phyloP scores from a whole-genome alignment of 2,888 invertebrate genomes.

The Dioctria linearis region DNA sequence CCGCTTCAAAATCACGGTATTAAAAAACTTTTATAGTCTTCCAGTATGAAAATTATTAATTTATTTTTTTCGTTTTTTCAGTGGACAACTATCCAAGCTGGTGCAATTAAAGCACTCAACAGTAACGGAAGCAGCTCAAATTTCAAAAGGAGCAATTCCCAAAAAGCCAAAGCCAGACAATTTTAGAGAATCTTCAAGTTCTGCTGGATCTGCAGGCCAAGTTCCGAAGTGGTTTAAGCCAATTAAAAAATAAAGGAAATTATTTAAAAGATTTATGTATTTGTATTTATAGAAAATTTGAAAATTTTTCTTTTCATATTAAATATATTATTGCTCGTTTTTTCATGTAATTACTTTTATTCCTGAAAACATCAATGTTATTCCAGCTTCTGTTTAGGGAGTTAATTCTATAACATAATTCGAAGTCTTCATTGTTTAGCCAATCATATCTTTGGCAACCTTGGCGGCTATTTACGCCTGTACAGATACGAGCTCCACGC shows the following conservation, averaged over 20 bases:
- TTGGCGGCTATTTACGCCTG: too few species aligned
- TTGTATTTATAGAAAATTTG: too few species aligned
- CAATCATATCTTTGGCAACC: too few species aligned
- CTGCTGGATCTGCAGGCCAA: conserved; percentile 68
- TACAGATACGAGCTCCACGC: too few species aligned
- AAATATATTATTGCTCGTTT: too few species aligned
- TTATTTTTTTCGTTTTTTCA: background rate
- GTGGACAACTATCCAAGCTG: background rate
- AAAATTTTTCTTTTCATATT: too few species aligned
- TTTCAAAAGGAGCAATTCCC: conserved; percentile 54
- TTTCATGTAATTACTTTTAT: too few species aligned
- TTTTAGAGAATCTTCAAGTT: conserved; percentile 55
- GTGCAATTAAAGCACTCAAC: background rate
- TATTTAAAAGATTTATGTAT: background rate
- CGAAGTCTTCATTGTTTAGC: too few species aligned
- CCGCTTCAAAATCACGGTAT: conserved; percentile 80
- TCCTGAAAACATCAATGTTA: too few species aligned
- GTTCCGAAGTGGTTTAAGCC: conserved; percentile 73
- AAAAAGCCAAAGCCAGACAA: conserved; percentile 55
- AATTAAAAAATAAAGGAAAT: conserved; percentile 55
- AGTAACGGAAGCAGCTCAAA: background rate
- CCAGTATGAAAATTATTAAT: background rate
- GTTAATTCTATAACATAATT: too few species aligned
- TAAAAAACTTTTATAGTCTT: background rate
- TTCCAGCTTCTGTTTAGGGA: too few species aligned